phyloP scores from a whole-genome alignment of 2,113 vertebrate genomes.

The Tamias sibiricus region DNA sequence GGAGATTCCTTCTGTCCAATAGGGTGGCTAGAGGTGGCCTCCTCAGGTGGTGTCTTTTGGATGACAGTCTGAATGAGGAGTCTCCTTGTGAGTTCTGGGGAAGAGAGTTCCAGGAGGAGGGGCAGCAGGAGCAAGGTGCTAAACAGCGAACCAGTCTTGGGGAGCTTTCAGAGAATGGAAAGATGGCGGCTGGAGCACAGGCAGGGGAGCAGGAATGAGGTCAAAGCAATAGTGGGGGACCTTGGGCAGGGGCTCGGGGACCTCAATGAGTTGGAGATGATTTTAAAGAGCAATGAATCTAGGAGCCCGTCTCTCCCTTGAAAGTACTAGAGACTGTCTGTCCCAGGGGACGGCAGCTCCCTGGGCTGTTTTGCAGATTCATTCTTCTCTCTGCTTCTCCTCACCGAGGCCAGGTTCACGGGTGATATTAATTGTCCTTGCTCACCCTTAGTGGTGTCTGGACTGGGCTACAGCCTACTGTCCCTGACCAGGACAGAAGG shows the following conservation, averaged over 20 bases:
- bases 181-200: neutral
- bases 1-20: neutral
- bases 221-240: accelerated
- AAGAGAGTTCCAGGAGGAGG: neutral
- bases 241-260: neutral
- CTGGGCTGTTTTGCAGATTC: accelerated
- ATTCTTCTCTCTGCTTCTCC: neutral
- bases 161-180: no score
- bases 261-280: accelerated
- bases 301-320: accelerated
- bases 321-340: neutral
- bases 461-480: neutral
- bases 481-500: neutral
- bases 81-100: neutral
- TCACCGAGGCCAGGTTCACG: accelerated
- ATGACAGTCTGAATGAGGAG: neutral
- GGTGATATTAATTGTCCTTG: neutral
- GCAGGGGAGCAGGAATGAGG: accelerated
- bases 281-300: neutral
- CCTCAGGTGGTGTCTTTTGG: no score
- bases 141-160: neutral
- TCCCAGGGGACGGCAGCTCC: accelerated
- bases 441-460: neutral
- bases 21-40: accelerated
- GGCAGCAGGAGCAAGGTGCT: no score